Base-by-base conservation (phyloP, 2,113 vertebrate genomes). In the Anhinga anhinga region DNA sequence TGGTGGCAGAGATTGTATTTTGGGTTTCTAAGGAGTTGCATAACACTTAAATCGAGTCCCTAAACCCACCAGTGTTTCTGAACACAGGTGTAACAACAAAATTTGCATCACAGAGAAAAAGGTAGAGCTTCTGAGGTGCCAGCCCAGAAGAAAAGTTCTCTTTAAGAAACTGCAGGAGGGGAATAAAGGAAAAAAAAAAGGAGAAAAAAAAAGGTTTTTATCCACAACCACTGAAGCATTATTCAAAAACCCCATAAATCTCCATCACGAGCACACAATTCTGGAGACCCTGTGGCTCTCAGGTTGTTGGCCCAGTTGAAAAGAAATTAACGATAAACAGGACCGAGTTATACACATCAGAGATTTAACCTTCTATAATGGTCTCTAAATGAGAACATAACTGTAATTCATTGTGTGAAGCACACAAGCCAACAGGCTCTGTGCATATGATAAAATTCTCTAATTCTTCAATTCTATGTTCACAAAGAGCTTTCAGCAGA, bases 181-280 rank as follows among this genome's bases (percentile, higher is more conserved):
- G 52, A 20, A 45, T 49, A 1, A 9, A 4, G 10, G 13, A 19
- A 27, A 23, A 25, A 42, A 27, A 29, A 9, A 17, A 8, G 3
- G 3, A 5, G 9, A 15, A 38, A 22, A 30, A 38, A 49, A 20
- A 25, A 49, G 8, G 25, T n/a, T 47, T 42, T 16, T 22, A 74
- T 49, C 45, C 9, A 47, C 3, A 62, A 7, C 12, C 19, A 65
- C 16, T 1, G 0, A 66, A 87, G 34, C 0, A 0, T 62, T 78
- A 72, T 38, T 56, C 49, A 45, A 15, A 91, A 73, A 85, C 19
- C 10, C 7, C 45, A 25, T 19, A 50, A 26, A 32, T 12, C 42
- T 91, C 40, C 59, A 49, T 17, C n/a, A n/a, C n/a, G 20, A 17
- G 49, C 36, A 58, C 23, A 63, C 1, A 1, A 27, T 38, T 86